These are phyloP conservation scores for Phallusia fumigata DNA, from an alignment of 23 tunicate species.

Conservation along the genomic window DNA sequence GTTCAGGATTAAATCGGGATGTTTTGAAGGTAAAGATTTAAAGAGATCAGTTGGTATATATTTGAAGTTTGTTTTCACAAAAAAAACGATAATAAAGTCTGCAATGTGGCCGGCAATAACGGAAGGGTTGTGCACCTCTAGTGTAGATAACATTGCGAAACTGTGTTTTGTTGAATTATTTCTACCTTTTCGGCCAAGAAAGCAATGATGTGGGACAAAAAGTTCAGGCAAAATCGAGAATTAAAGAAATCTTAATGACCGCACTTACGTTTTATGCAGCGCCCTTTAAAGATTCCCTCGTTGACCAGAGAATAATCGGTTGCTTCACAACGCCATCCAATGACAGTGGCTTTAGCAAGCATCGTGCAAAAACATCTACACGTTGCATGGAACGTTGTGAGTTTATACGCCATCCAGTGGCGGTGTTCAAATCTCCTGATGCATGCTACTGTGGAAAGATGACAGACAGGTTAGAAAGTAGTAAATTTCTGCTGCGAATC, in stretches of 20 bases:
- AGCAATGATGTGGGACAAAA: too few species aligned
- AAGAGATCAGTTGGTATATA: too few species aligned
- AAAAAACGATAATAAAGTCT: too few species aligned
- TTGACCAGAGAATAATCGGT: background rate
- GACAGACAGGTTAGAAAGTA: background rate
- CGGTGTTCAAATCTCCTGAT: background rate
- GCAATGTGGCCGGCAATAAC: too few species aligned
- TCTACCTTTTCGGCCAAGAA: too few species aligned
- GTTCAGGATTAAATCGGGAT: background rate
- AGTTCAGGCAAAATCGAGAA: too few species aligned
- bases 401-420: background rate
- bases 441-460: background rate
- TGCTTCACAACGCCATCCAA: background rate
- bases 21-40: background rate
- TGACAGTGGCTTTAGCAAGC: background rate
- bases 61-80: too few species aligned
- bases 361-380: background rate
- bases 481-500: too few species aligned
- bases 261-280: background rate
- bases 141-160: too few species aligned
- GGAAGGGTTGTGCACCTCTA: too few species aligned
- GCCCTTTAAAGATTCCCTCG: background rate
- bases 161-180: too few species aligned
- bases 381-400: background rate
- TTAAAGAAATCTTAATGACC: too few species aligned